Base-by-base conservation (phyloP, 1,140 invertebrate species). In the Radopholus similis region DNA sequence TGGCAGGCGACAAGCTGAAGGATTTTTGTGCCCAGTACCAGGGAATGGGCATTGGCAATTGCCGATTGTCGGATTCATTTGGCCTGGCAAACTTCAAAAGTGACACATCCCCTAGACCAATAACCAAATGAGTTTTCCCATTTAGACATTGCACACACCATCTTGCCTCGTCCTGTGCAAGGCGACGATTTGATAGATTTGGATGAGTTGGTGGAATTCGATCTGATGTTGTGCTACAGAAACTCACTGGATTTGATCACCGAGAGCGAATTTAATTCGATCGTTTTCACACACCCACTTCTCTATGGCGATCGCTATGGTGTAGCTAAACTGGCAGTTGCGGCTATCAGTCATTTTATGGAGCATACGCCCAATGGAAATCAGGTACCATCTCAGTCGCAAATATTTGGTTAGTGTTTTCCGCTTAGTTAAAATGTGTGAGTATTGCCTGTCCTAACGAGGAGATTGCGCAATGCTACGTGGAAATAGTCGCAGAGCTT, bases 91-190 rank as follows among this genome's bases (percentile, higher is more conserved):
- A 59, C 21, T 68, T 51, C 21, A 67, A 68, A 69, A 68, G 66
- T 68, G 30, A 13, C 35, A 5, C 13, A 63, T 44, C 21, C 34
- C 35, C 5, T 34, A 0, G 30, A 56, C 21, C 28, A 54, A 13
- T 9, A 11, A 54, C 38, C 9, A 66, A 15, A 34, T 11, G 21
- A 65, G 1, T 64, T 67, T 18, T 66, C 37, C 62, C 0, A 64
- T 68, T 1, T 15, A 68, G 66, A 55, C 21, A 68, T 68, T 68
- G 66, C 66, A 3, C 66, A 68, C 54, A 54, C 58, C 40, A 67
- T 68, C 64, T 30, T 68, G 30, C 66, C 66, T 18, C 26, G 47
- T 0, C 44, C 56, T 15, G 38, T 54, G 23, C 64, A 53, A 9
- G 30, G 40, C 8, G 62, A 62, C 32, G 32, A 55, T 28, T 30